These are phyloP conservation scores for Chrysochloris asiatica DNA, from an alignment of 2,113 vertebrate genomes.

Conservation along the genomic window DNA sequence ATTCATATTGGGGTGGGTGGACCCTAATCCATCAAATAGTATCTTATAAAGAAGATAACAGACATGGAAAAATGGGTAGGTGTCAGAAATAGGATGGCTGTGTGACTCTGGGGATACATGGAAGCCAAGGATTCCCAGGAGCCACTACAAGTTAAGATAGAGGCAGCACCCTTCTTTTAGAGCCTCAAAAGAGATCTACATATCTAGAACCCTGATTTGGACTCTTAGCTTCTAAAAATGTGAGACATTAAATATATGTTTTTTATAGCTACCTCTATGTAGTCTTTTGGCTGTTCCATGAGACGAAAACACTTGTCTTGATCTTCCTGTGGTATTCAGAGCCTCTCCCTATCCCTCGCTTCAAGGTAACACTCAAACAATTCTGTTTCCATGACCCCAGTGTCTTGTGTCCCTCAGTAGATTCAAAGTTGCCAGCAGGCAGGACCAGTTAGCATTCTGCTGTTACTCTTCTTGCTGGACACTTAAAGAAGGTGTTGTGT, in stretches of 20 bases:
- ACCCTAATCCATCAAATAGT: neutral
- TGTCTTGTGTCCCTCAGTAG: rapidly evolving
- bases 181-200: neutral
- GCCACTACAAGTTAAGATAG: neutral
- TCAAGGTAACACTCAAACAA: neutral
- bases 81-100: neutral
- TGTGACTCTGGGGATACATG: neutral
- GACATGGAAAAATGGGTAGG: neutral
- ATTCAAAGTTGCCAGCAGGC: neutral
- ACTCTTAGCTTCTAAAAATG: neutral
- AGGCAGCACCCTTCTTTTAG: neutral
- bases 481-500: neutral
- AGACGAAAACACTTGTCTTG: neutral
- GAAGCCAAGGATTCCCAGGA: neutral
- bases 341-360: rapidly evolving
- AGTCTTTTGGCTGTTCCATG: neutral
- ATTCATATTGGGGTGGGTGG: neutral
- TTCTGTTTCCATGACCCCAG: neutral
- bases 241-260: neutral
- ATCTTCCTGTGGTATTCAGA: neutral
- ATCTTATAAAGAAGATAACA: neutral
- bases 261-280: neutral
- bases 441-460: rapidly evolving
- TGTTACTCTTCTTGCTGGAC: rapidly evolving
- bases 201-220: neutral